A percentile compares a stretch with the other conserved stretches of the same genome.
phyloP scores from a whole-genome alignment of 92 coral and sea anemone genomes.

The Zoanthus sansibaricus region DNA sequence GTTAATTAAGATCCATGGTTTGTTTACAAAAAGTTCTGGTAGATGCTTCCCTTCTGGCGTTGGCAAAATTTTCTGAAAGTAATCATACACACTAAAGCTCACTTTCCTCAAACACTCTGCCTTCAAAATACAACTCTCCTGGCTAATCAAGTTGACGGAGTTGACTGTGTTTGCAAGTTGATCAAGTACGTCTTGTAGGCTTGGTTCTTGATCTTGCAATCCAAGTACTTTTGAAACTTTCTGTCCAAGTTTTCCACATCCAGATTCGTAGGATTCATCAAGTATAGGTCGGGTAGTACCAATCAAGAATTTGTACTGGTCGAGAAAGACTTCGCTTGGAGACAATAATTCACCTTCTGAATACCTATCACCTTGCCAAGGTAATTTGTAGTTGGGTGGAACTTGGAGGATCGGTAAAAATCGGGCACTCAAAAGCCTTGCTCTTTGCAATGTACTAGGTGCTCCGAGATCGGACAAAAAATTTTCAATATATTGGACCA shows the following conservation, averaged over 20 bases:
- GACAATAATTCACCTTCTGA: conserved; percentile 53
- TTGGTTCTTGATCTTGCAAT: conserved; percentile 54
- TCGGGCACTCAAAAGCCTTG: conserved; percentile 63
- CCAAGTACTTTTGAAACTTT: conserved; percentile 77
- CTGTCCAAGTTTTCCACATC: conserved; percentile 84
- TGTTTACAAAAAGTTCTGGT: conserved; percentile 67
- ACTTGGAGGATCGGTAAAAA: conserved; percentile 84
- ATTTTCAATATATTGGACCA: conserved; percentile 77
- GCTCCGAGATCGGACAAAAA: conserved; percentile 61
- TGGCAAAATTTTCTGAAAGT: conserved; percentile 72
- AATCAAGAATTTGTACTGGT: conserved; percentile 66
- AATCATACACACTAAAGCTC: conserved; percentile 78
- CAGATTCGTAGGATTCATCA: conserved; percentile 85
- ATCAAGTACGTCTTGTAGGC: conserved; percentile 71
- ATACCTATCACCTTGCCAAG: conserved; percentile 84
- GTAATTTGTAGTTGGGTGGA: conserved; percentile 77
- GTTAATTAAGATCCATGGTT: conserved; percentile 87
- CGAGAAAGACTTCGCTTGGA: conserved; percentile 73
- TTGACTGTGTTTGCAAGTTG: conserved; percentile 87
- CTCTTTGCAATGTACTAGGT: conserved; percentile 60
- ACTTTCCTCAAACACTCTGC: conserved; percentile 72
- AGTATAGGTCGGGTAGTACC: conserved; percentile 84
- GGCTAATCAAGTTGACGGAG: conserved; percentile 70
- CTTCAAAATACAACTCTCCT: conserved; percentile 48
- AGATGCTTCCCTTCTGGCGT: conserved; percentile 71